Base-by-base conservation (phyloP, 2,888 invertebrate genomes). In the Aphodius sticticus region DNA sequence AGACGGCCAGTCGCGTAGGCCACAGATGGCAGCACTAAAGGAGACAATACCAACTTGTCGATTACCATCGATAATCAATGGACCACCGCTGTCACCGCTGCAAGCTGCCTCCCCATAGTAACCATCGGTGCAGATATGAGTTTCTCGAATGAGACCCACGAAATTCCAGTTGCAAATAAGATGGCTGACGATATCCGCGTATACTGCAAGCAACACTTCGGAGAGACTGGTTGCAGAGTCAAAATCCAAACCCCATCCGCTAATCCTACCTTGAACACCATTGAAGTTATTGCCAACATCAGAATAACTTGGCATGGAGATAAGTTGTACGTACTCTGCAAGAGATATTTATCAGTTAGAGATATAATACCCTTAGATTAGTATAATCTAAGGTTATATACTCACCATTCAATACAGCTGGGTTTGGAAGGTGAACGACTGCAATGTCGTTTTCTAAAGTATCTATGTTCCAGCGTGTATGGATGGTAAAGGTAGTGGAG, bases 41-140 rank as follows among this genome's bases (percentile, higher is more conserved):
- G 80, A 80, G 16, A 80, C 80, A 37, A 78, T 26, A 53, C 80
- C 80, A 35, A 80, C 36, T 76, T 77, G 80, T 69, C 74, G 71
- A n/a, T 79, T 74, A 14, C 72, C 76, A n/a, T 77, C 9, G 14
- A 26, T 26, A 26, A 26, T 3, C 26, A 26, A 26, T 26, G 26
- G 26, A 26, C 26, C 26, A 26, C 26, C 90, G 12, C 90, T 90
- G 81, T 91, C 91, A 0, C 91, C 91, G 38, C 89, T 90, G 82
- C 92, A 92, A 3, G 91, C 90, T 0, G 91, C 90, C 16, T 87
- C 88, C 0, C 88, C 87, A 0, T 87, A 86, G 0, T 83, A 79
- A 0, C 91, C 91, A 16, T 87, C 86, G 37, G 90, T 90, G 82
- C 92, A 92, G 9, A 92, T 83, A 81, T 91, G 90, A 76, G 88